These are phyloP conservation scores for Aethes cnicana DNA, from an alignment of 2,888 invertebrate genomes.

Conservation along the genomic window DNA sequence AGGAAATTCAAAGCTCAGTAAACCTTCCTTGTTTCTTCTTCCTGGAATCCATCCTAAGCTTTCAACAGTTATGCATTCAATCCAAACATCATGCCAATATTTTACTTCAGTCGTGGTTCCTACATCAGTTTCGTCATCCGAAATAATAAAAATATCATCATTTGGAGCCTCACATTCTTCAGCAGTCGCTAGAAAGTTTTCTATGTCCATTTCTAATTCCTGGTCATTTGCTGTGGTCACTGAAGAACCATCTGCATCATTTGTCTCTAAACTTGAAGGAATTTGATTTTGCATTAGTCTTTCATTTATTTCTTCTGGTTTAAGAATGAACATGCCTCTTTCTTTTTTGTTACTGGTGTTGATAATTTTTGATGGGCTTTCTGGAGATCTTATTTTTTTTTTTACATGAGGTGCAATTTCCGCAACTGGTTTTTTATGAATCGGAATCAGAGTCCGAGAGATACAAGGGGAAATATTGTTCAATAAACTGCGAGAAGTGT, in stretches of 20 bases:
- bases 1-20: conserved; percentile 64
- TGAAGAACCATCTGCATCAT: conserved; percentile 7
- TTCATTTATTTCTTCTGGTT: conserved; percentile 74
- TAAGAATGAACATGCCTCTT: conserved; percentile 63
- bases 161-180: conserved; percentile 38
- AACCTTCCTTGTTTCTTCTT: conserved; percentile 42
- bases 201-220: conserved; percentile 47
- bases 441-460: conserved; percentile 2
- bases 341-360: conserved; percentile 39
- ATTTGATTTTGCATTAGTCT: conserved; percentile 39
- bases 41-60: conserved; percentile 61
- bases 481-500: conserved; percentile 1
- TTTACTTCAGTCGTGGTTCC: conserved; percentile 6
- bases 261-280: conserved; percentile 33
- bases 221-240: conserved; percentile 6
- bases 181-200: conserved; percentile 50
- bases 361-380: conserved; percentile 18
- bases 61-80: conserved; percentile 55
- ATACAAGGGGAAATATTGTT: conserved; percentile 4
- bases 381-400: conserved; percentile 44
- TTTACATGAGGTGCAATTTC: conserved; percentile 57
- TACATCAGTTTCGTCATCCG: conserved; percentile 45
- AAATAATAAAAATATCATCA: conserved; percentile 41
- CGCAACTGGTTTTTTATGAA: conserved; percentile 41
- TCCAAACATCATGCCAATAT: conserved; percentile 49